Evolutionary conservation across 1,140 invertebrate species (phyloP).

Genomic region (Mercenaria mercenaria): DNA sequence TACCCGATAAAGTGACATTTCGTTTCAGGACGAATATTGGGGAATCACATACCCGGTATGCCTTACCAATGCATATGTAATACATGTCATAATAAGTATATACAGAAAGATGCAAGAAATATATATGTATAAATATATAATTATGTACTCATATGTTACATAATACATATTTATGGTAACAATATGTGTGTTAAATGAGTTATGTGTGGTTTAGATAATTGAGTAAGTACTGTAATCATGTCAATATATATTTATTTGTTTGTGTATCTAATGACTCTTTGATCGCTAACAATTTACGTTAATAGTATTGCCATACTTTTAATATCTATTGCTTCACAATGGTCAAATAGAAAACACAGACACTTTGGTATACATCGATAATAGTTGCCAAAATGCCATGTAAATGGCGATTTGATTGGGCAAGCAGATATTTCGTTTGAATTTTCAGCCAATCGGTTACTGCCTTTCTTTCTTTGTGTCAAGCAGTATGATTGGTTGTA

Average conservation of each 20-base stretch:
- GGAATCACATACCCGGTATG: constrained; percentile 31
- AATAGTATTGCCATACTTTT: too few relatives aligned
- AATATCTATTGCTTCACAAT: too few relatives aligned
- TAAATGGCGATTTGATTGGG: neutral
- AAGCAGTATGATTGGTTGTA: neutral
- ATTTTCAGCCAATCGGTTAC: neutral
- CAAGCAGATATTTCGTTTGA: neutral
- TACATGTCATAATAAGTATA: neutral
- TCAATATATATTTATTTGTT: too few relatives aligned
- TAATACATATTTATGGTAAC: neutral
- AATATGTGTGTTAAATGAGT: neutral
- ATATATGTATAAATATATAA: neutral
- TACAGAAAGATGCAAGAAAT: neutral
- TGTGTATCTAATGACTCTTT: too few relatives aligned
- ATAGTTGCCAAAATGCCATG: too few relatives aligned
- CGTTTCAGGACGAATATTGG: constrained; percentile 51
- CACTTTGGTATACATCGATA: too few relatives aligned
- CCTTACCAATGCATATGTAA: neutral
- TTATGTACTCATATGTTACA: neutral
- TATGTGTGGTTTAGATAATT: too few relatives aligned
- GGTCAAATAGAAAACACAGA: too few relatives aligned
- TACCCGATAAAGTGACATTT: neutral
- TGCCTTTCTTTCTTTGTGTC: neutral
- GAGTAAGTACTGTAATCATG: too few relatives aligned
- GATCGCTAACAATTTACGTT: too few relatives aligned